Conservation (phyloP, 2,888 invertebrate species). For the Amiota mariae region DNA sequence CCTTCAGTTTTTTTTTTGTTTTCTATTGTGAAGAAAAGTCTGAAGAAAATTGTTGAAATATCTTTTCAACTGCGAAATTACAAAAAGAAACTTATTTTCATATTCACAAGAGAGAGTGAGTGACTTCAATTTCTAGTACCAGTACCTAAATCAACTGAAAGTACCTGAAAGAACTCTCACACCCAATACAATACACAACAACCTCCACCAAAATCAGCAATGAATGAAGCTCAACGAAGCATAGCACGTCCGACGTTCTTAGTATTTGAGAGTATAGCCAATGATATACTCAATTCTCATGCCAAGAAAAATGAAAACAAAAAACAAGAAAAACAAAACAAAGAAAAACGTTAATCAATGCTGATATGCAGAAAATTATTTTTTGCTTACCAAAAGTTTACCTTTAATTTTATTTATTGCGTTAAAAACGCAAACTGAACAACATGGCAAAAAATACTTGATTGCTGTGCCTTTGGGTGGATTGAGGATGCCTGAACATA, state of each 20-base stretch:
- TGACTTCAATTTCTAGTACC: too few relatives aligned
- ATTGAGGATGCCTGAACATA: background rate
- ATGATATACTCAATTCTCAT: too few relatives aligned
- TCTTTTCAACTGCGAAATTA: conserved; percentile 49
- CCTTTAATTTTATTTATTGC: conserved; percentile 54
- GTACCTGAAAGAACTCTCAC: background rate
- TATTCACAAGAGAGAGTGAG: background rate
- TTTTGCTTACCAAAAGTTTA: conserved; percentile 31
- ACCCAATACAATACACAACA: background rate
- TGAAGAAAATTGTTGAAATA: conserved; percentile 51
- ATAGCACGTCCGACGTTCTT: too few relatives aligned
- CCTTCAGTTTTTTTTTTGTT: too few relatives aligned
- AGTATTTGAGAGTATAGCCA: too few relatives aligned
- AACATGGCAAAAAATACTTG: background rate
- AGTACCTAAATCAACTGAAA: too few relatives aligned
- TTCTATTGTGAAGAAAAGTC: conserved; percentile 37
- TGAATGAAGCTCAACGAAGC: background rate
- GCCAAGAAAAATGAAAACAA: background rate
- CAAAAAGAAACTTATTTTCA: background rate
- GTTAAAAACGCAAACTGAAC: conserved; percentile 20
- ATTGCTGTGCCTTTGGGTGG: background rate
- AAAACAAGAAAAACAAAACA: background rate
- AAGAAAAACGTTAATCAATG: conserved; percentile 53
- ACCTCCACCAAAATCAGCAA: background rate
- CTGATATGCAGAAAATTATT: conserved; percentile 51